A percentile compares a stretch with the other conserved stretches of the same genome.
Conservation (phyloP, 2,888 invertebrate genomes). For the Cephonodes hylas region DNA sequence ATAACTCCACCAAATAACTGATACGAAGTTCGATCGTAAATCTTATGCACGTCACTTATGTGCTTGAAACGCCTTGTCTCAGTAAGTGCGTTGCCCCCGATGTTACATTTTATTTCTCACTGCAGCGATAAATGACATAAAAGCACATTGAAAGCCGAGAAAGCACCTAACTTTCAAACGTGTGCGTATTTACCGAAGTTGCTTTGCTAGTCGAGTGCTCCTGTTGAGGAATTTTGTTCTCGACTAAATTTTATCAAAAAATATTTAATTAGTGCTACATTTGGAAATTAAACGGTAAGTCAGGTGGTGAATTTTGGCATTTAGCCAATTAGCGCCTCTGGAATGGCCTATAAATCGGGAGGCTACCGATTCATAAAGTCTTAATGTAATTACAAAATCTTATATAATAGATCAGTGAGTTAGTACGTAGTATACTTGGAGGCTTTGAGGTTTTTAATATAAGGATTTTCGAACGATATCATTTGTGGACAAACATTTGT, state of each 20-base stretch:
- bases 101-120: slow-evolving; percentile 22
- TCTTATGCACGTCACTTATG: not conserved
- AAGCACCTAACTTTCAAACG: slow-evolving; percentile 18
- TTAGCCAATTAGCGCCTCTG: too few species aligned
- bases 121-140: slow-evolving; percentile 34
- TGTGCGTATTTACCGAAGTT: slow-evolving; percentile 13
- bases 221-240: not conserved
- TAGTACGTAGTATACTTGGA: too few species aligned
- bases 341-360: too few species aligned
- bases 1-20: not conserved
- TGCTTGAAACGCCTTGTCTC: not conserved
- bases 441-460: too few species aligned
- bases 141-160: slow-evolving; percentile 38
- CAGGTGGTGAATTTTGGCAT: too few species aligned
- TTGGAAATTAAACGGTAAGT: not conserved
- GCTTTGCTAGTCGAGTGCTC: not conserved
- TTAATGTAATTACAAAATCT: too few species aligned
- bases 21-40: not conserved
- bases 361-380: too few species aligned
- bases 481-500: too few species aligned
- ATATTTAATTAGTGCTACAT: not conserved
- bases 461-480: too few species aligned
- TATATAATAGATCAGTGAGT: too few species aligned
- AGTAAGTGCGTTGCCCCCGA: slow-evolving; percentile 11
- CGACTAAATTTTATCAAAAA: not conserved